Evolutionary conservation across 1,140 invertebrate genomes (phyloP).

Genomic region (Liolophura sinensis): DNA sequence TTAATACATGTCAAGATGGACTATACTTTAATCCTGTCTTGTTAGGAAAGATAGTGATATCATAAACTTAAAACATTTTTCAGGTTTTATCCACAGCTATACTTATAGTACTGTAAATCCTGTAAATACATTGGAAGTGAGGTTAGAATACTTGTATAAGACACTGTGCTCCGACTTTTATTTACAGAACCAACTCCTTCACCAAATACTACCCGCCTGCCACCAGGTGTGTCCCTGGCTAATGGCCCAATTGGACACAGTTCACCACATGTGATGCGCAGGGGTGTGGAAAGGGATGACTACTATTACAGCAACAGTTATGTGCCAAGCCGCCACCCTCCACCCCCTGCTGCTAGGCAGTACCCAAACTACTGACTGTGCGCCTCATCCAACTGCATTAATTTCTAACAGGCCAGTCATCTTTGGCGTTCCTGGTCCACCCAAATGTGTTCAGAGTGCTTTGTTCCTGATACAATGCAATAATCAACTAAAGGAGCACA

Average conservation of each 20-base stretch:
- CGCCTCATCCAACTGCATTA: too few relatives aligned
- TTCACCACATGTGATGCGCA: conserved; percentile 47
- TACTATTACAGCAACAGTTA: neutral
- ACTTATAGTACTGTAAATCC: neutral
- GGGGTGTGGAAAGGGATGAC: conserved; percentile 26
- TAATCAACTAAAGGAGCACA: too few relatives aligned
- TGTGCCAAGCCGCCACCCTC: too few relatives aligned
- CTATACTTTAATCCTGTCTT: too few relatives aligned
- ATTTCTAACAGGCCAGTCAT: too few relatives aligned
- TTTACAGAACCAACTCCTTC: neutral
- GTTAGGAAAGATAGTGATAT: too few relatives aligned
- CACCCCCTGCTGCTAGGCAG: too few relatives aligned
- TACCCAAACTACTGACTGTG: too few relatives aligned
- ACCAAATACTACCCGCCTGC: conserved; percentile 21
- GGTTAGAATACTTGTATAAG: neutral
- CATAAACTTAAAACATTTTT: neutral
- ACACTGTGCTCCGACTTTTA: neutral
- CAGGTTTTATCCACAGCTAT: neutral
- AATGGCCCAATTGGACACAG: conserved; percentile 55
- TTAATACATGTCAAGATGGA: too few relatives aligned
- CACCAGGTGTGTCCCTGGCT: conserved; percentile 23
- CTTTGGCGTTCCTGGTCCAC: too few relatives aligned
- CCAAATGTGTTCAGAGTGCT: too few relatives aligned
- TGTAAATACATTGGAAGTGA: neutral
- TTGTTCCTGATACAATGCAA: too few relatives aligned